phyloP scores from a whole-genome alignment of 2,888 invertebrate genomes.

The Coenonympha arcania region DNA sequence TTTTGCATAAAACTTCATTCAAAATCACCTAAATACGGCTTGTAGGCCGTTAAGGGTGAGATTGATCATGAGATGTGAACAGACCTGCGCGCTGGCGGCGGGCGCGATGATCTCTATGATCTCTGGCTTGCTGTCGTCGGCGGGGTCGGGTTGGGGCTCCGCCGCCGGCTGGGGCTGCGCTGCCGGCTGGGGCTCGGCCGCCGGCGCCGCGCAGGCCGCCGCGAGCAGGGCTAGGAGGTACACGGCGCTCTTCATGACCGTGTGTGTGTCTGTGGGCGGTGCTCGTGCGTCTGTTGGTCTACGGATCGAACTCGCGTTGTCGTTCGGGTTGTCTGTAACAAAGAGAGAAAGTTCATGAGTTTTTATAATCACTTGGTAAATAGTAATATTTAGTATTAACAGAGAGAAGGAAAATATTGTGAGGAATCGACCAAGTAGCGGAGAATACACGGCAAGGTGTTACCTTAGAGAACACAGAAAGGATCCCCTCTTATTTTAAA shows the following conservation, averaged over 20 bases:
- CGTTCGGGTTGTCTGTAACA: conserved; percentile 4
- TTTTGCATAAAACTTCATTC: too few species aligned
- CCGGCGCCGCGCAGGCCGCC: conserved; percentile 36
- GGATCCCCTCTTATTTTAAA: too few species aligned
- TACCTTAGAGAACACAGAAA: too few species aligned
- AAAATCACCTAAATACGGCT: too few species aligned
- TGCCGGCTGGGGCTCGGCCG: conserved; percentile 38
- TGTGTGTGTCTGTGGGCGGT: not conserved
- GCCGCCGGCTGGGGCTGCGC: conserved; percentile 42
- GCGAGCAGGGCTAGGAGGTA: conserved; percentile 41
- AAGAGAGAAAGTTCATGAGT: not conserved
- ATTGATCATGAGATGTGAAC: not conserved
- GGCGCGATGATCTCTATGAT: conserved; percentile 72
- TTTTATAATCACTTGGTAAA: not conserved
- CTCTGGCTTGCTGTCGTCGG: conserved; percentile 56
- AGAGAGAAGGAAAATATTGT: too few species aligned
- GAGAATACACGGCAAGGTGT: too few species aligned
- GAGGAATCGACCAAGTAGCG: too few species aligned
- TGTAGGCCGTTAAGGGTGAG: too few species aligned
- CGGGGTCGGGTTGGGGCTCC: conserved; percentile 38
- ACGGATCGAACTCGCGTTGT: not conserved
- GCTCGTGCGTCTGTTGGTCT: not conserved
- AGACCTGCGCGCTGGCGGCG: conserved; percentile 65
- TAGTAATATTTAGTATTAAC: too few species aligned
- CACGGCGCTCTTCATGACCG: conserved; percentile 42